phyloP scores from a whole-genome alignment of 2,797 vertebrate genomes.

The Danio aesculapii region DNA sequence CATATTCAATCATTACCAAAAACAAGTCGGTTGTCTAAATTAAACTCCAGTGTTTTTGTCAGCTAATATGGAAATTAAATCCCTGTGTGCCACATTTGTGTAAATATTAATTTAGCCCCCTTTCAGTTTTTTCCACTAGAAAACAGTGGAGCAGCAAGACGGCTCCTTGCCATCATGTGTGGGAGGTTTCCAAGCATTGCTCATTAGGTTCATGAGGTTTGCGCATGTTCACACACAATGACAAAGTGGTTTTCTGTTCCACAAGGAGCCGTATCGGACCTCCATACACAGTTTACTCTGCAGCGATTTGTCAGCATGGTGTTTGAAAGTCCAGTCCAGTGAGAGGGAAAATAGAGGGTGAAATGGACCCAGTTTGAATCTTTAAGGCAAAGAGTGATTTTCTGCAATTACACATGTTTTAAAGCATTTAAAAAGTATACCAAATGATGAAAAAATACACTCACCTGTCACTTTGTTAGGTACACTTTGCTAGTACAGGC shows the following conservation, averaged over 20 bases:
- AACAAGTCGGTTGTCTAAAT: slow-evolving; percentile 4
- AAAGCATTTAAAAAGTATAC: neutral
- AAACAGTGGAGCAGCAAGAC: neutral
- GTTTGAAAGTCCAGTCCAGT: slow-evolving; percentile 37
- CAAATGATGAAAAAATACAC: neutral
- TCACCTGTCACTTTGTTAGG: too few relatives aligned
- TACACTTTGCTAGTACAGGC: too few relatives aligned
- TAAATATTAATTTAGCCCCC: slow-evolving; percentile 23
- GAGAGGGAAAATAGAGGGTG: slow-evolving; percentile 17
- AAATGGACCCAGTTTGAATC: neutral
- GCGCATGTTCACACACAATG: slow-evolving; percentile 33
- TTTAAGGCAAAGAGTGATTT: neutral
- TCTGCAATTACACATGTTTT: neutral
- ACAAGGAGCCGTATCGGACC: slow-evolving; percentile 18
- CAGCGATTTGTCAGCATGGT: slow-evolving; percentile 25
- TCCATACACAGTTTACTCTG: slow-evolving; percentile 39
- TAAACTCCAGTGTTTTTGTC: neutral
- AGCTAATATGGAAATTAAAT: neutral
- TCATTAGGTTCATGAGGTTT: slow-evolving; percentile 39
- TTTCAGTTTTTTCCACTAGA: neutral
- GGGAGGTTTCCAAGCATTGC: slow-evolving; percentile 45
- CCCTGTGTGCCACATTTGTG: neutral
- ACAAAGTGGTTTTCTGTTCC: slow-evolving; percentile 39
- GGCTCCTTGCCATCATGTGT: slow-evolving; percentile 29
- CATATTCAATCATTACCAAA: neutral